Evolutionary conservation across 1,140 invertebrate species (phyloP).

Genomic region (Drosophila carrolli): DNA sequence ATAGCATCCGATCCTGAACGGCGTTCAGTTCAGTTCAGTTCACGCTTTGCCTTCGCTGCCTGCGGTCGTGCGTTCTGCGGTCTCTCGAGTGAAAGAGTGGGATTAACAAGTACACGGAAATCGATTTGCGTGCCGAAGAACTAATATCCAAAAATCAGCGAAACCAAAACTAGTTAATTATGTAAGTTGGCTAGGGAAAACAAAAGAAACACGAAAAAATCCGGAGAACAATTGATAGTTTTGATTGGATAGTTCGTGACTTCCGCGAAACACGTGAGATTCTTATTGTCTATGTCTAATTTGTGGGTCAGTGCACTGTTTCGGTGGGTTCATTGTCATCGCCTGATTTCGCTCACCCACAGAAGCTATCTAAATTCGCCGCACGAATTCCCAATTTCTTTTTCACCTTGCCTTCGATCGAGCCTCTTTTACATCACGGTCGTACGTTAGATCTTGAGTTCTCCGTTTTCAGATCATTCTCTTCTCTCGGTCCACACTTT

Average conservation of each 20-base stretch:
- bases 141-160: neutral
- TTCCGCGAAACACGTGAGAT: conserved; percentile 31
- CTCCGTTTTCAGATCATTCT: conserved; percentile 2
- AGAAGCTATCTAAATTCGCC: conserved; percentile 30
- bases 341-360: conserved; percentile 11
- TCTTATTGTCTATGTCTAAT: conserved; percentile 22
- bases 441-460: neutral
- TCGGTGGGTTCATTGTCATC: conserved; percentile 68
- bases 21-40: conserved; percentile 72
- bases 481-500: conserved; percentile 3
- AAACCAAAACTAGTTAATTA: conserved; percentile 29
- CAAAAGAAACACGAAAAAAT: neutral
- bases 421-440: conserved; percentile 51
- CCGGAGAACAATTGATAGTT: neutral
- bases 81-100: conserved; percentile 17
- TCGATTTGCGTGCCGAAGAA: conserved; percentile 14
- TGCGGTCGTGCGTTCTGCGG: conserved; percentile 67
- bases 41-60: conserved; percentile 68
- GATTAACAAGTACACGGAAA: conserved; percentile 14
- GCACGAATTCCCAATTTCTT: conserved; percentile 21
- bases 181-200: conserved; percentile 48
- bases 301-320: conserved; percentile 74
- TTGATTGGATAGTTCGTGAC: conserved; percentile 31
- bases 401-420: conserved; percentile 18
- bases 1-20: conserved; percentile 72